Conservation (phyloP, 2,113 vertebrate species). For the Triplophysa dalaica region DNA sequence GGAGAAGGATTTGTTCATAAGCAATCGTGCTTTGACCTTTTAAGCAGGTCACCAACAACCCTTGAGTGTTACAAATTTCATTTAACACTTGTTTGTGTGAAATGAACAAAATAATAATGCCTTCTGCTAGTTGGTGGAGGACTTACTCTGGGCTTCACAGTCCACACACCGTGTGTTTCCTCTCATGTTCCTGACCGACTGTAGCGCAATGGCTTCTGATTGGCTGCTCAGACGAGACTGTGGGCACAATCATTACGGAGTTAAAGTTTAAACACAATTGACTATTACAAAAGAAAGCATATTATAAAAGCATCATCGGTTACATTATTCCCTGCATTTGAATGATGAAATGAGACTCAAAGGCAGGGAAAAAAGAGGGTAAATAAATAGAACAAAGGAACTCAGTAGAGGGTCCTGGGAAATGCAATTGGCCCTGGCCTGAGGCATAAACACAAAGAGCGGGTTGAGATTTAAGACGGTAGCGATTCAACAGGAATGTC, state of each 20-base stretch:
- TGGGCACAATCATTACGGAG: neutral
- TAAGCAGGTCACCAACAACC: no score
- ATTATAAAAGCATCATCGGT: slow-evolving; percentile 20
- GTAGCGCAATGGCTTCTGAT: slow-evolving; percentile 92
- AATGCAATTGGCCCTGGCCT: slow-evolving; percentile 54
- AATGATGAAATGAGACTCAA: slow-evolving; percentile 26
- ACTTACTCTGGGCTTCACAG: slow-evolving; percentile 92
- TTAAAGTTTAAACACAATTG: neutral
- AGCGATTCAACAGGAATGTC: slow-evolving; percentile 15
- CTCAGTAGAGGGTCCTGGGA: slow-evolving; percentile 39
- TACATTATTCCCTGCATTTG: neutral
- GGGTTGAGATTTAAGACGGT: slow-evolving; percentile 26
- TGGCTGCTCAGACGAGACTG: slow-evolving; percentile 95
- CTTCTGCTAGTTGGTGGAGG: neutral
- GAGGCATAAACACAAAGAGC: slow-evolving; percentile 66
- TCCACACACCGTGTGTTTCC: slow-evolving; percentile 93
- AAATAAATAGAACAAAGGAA: slow-evolving; percentile 60
- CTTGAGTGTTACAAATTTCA: no score
- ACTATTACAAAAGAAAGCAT: neutral
- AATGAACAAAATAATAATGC: neutral
- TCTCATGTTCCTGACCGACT: slow-evolving; percentile 86
- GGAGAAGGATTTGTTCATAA: neutral
- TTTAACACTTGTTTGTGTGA: no score
- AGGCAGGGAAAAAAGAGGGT: slow-evolving; percentile 36
- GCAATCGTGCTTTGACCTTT: neutral